Conservation (phyloP, 2,888 invertebrate genomes). For the Eudemis profundana region DNA sequence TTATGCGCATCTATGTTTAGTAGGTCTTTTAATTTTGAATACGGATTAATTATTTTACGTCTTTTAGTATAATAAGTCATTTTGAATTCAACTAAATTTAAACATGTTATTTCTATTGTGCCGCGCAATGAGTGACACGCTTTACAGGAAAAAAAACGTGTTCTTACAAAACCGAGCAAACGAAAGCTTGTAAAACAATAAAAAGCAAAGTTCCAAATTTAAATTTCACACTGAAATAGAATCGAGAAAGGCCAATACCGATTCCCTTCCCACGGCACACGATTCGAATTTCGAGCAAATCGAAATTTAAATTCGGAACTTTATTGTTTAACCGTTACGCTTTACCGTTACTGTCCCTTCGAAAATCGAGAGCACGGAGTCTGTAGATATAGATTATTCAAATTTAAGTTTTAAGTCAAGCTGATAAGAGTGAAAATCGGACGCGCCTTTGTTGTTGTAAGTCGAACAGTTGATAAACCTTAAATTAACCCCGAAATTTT, state of each 20-base stretch:
- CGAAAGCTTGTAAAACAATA: conserved; percentile 11
- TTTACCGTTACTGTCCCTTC: conserved; percentile 78
- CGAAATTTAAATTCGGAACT: conserved; percentile 48
- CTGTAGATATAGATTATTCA: background rate
- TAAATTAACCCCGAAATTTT: conserved; percentile 42
- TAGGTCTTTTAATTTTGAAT: too few species aligned
- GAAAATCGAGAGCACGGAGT: conserved; percentile 64
- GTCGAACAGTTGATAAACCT: conserved; percentile 40
- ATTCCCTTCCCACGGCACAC: conserved; percentile 21
- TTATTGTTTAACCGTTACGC: conserved; percentile 74
- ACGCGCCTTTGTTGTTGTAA: conserved; percentile 13
- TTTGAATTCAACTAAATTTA: too few species aligned
- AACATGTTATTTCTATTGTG: too few species aligned
- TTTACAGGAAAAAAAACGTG: too few species aligned
- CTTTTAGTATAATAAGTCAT: too few species aligned
- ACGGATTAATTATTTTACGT: too few species aligned
- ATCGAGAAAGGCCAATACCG: conserved; percentile 47
- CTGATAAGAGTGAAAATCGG: conserved; percentile 20
- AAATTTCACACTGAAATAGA: conserved; percentile 55
- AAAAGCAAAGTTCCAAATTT: conserved; percentile 37
- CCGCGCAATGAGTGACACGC: too few species aligned
- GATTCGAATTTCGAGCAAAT: conserved; percentile 40
- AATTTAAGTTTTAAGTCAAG: conserved; percentile 28
- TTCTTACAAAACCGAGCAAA: background rate
- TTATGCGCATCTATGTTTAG: too few species aligned